Evolutionary conservation across 2,888 invertebrate genomes (phyloP).

Genomic region (Elmis aenea): DNA sequence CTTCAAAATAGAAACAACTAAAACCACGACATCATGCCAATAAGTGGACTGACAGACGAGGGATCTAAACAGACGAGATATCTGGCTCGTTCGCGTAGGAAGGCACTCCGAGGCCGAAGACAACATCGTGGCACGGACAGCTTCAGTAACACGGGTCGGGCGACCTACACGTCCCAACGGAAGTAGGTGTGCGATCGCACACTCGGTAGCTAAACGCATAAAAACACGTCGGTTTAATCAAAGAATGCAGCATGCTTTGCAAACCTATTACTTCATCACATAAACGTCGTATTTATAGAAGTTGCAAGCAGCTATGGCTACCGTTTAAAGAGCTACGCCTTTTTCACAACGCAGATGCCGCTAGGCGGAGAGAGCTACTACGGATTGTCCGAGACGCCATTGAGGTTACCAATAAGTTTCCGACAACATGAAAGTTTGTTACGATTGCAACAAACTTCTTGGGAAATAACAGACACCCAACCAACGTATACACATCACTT

Average conservation of each 20-base stretch:
- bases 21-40: no score
- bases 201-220: slow-evolving; percentile 20
- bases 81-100: no score
- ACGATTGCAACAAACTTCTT: no score
- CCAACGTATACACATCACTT: no score
- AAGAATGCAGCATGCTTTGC: slow-evolving; percentile 12
- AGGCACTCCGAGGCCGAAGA: no score
- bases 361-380: slow-evolving; percentile 16
- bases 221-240: slow-evolving; percentile 12
- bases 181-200: slow-evolving; percentile 21
- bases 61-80: no score
- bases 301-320: slow-evolving; percentile 6
- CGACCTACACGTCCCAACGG: slow-evolving; percentile 23
- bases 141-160: no score
- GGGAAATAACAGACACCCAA: no score
- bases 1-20: no score
- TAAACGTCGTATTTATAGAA: slow-evolving; percentile 15
- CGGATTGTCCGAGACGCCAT: slow-evolving; percentile 8
- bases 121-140: no score
- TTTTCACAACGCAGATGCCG: slow-evolving; percentile 14
- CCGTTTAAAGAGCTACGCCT: slow-evolving; percentile 10
- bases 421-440: slow-evolving; percentile 14
- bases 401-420: slow-evolving; percentile 18
- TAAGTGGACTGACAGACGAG: no score
- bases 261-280: slow-evolving; percentile 10